Evolutionary conservation across 2,113 vertebrate species (phyloP).

Genomic region (Crotophaga sulcirostris): DNA sequence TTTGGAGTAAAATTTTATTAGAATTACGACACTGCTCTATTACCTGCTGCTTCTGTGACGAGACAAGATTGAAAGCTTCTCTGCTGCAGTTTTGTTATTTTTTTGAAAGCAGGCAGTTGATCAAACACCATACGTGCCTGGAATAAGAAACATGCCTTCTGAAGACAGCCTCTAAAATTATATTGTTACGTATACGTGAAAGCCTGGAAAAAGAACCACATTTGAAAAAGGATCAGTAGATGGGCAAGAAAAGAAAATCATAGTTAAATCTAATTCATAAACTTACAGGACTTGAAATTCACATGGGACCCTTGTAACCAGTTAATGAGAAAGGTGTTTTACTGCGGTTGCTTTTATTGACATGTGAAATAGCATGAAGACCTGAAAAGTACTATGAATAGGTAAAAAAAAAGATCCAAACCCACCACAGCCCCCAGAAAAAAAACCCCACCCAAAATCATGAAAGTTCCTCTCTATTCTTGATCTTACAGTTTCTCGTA

Average conservation of each 20-base stretch:
- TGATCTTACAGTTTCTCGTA: background rate
- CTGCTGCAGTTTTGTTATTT: background rate
- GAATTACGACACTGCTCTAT: background rate
- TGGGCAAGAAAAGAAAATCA: background rate
- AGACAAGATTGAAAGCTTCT: background rate
- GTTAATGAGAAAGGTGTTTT: background rate
- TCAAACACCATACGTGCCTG: background rate
- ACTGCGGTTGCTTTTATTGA: background rate
- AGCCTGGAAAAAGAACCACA: background rate
- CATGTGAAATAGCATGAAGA: background rate
- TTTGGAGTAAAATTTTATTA: background rate
- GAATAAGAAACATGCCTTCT: background rate
- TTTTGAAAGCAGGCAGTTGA: background rate
- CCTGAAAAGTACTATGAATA: background rate
- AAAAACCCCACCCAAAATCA: accelerated
- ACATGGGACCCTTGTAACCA: background rate
- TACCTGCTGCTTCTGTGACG: background rate
- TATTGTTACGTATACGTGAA: background rate
- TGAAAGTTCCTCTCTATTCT: background rate
- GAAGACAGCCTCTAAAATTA: background rate
- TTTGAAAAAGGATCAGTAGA: background rate
- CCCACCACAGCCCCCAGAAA: background rate
- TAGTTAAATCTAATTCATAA: background rate
- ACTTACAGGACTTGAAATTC: background rate
- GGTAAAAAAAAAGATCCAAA: background rate